Percentiles rank a stretch among this genome's conserved stretches.
These are phyloP conservation scores for Austrolebias charrua DNA, from an alignment of 2,797 vertebrate genomes.

Conservation along the genomic window DNA sequence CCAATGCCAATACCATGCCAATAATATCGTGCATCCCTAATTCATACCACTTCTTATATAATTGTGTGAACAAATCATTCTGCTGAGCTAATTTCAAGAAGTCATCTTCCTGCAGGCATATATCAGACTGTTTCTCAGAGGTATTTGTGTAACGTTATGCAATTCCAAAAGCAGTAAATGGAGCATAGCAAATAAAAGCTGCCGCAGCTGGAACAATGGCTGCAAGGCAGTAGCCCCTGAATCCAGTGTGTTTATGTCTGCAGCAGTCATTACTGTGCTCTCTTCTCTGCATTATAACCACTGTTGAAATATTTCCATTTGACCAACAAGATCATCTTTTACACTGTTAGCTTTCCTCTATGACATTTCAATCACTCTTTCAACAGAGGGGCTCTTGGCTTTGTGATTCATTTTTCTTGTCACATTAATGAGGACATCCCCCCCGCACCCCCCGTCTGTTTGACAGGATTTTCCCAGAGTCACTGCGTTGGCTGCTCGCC, in stretches of 20 bases:
- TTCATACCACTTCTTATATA: not conserved
- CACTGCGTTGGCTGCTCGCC: slow-evolving; percentile 94
- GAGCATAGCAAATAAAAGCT: slow-evolving; percentile 10
- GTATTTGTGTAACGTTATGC: slow-evolving; percentile 6
- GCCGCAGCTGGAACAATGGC: slow-evolving; percentile 5
- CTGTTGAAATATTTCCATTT: slow-evolving; percentile 1
- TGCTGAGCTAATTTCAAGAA: not conserved
- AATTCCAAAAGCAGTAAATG: slow-evolving; percentile 5
- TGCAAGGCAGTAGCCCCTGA: not conserved
- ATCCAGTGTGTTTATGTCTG: not conserved
- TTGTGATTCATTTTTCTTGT: slow-evolving; percentile 20
- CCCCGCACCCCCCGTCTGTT: slow-evolving; percentile 16
- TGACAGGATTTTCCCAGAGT: slow-evolving; percentile 95
- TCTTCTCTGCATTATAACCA: not conserved
- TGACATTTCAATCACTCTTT: slow-evolving; percentile 19
- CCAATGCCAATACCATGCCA: too few relatives aligned
- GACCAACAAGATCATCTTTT: slow-evolving; percentile 4
- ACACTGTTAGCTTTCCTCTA: not conserved
- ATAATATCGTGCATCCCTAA: too few relatives aligned
- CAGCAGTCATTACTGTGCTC: not conserved
- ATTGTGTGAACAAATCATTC: too few relatives aligned
- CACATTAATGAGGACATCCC: slow-evolving; percentile 40
- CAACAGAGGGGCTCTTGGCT: not conserved
- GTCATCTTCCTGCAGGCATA: not conserved
- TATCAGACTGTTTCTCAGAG: not conserved